Evolutionary conservation across 2,888 invertebrate genomes (phyloP).

Genomic region (Synanthedon andrenaeformis): DNA sequence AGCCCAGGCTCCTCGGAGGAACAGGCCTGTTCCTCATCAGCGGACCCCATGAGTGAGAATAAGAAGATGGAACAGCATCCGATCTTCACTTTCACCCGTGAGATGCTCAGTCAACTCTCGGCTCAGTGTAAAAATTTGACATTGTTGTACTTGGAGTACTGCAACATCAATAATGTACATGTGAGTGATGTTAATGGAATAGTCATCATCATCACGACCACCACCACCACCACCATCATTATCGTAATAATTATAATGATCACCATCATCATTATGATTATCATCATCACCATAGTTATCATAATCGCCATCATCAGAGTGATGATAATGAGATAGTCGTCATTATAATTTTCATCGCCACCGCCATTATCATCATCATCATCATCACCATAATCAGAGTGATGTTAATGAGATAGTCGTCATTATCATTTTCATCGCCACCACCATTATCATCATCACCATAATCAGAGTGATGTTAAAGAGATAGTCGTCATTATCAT

Average conservation of each 20-base stretch:
- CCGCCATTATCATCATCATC: no score
- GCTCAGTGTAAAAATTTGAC: slow-evolving; percentile 43
- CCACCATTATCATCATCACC: no score
- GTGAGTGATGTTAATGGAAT: slow-evolving; percentile 27
- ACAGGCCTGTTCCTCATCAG: neutral
- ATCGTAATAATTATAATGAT: no score
- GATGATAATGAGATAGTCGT: neutral
- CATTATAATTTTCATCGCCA: no score
- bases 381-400: slow-evolving; percentile 14
- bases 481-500: no score
- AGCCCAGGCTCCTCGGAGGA: slow-evolving; percentile 6
- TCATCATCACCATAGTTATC: no score
- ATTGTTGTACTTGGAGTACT: slow-evolving; percentile 57
- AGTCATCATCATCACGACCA: neutral
- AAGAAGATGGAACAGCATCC: slow-evolving; percentile 3
- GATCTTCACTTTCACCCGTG: slow-evolving; percentile 30
- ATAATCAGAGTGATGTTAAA: no score
- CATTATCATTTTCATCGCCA: neutral
- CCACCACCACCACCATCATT: no score
- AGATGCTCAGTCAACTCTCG: slow-evolving; percentile 31
- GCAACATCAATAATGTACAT: slow-evolving; percentile 55
- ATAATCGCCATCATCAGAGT: no score
- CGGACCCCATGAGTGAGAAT: neutral
- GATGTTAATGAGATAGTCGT: neutral
- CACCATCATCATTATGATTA: no score